Evolutionary conservation across 2,797 vertebrate genomes (phyloP), one percentile per base, ranked within the genome.

Genomic region (Xerus rutilus): DNA sequence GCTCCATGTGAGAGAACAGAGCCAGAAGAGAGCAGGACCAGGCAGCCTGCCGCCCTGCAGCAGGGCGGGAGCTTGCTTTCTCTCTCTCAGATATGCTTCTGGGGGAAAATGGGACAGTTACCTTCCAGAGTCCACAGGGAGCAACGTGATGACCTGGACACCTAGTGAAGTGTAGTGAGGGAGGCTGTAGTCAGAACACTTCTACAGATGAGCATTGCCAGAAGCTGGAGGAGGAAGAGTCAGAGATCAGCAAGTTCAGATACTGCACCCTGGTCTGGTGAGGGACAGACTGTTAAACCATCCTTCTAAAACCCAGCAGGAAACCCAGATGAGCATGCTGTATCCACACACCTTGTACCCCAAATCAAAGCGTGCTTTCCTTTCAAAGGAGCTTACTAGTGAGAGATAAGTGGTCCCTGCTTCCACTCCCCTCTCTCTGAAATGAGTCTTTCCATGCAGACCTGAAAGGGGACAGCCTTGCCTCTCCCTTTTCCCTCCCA

Each of bases 111-210:
- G 3, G 18, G 15, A 28, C 35, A 0, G 35, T 67, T 59, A 72
- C 86, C 89, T 73, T 45, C 59, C 5, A 1, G 82, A 13, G 32
- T 93, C 70, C 45, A 62, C 74, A 52, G 74, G 47, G 81, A 91
- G 49, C 64, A 9, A 11, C 1, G 13, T 25, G 43, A 79, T 47
- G 54, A 64, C 47, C 25, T 39, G 76, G 43, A 45, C 35, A 59
- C 70, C 92, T 76, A 73, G 95, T 59, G 77, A 94, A 96, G 76
- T 45, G 18, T 25, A 72, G 86, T 6, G 74, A 83, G 78, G 54
- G 43, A 52, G 28, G 72, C 52, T 69, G 17, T 78, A 49, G 74
- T 94, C 79, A 47, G 0, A 20, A 91, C 52, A 4, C 28, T 1
- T 88, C 52, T 86, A 91, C 67, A 47, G 1, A 3, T 78, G 43